A percentile compares a stretch with the other conserved stretches of the same genome.
These are phyloP conservation scores for Hydrozoanthus tunicans DNA, from an alignment of 64 coral and sea anemone genomes.

Conservation along the genomic window DNA sequence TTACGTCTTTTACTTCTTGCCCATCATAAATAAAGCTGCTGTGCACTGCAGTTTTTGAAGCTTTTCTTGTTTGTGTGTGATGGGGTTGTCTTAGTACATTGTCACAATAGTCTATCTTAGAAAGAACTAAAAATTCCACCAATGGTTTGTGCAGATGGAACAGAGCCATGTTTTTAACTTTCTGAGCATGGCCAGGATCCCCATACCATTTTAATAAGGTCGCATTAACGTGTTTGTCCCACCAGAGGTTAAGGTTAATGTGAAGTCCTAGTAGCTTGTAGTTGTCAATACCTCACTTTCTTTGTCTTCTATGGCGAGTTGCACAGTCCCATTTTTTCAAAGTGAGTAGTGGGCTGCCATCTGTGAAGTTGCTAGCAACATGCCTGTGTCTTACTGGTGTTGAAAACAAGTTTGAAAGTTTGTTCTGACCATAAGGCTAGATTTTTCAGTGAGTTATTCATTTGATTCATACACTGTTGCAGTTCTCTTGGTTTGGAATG, in stretches of 20 bases:
- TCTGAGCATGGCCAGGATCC: conserved; percentile 46
- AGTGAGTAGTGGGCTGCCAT: conserved; percentile 51
- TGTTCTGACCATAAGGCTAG: conserved; percentile 58
- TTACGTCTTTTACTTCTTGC: neutral
- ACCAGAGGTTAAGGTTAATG: conserved; percentile 45
- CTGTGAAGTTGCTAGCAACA: conserved; percentile 43
- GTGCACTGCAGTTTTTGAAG: conserved; percentile 15
- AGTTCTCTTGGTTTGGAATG: conserved; percentile 59
- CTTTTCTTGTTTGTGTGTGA: conserved; percentile 43
- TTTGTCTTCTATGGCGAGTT: conserved; percentile 51
- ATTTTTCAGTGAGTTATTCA: conserved; percentile 56
- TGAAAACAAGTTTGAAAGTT: conserved; percentile 44
- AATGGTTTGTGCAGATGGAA: conserved; percentile 51
- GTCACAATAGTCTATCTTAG: conserved; percentile 47
- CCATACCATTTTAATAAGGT: conserved; percentile 49
- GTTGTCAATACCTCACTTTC: conserved; percentile 54
- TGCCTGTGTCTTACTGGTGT: conserved; percentile 43
- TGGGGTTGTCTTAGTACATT: conserved; percentile 7
- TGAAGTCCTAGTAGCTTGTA: conserved; percentile 55
- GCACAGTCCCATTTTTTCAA: conserved; percentile 45
- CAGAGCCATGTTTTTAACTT: conserved; percentile 57
- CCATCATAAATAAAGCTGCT: conserved; percentile 52
- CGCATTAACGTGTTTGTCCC: conserved; percentile 49
- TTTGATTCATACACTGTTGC: conserved; percentile 47
- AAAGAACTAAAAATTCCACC: conserved; percentile 47